Conservation (phyloP, 1,140 invertebrate species). For the Heliothis virescens region DNA sequence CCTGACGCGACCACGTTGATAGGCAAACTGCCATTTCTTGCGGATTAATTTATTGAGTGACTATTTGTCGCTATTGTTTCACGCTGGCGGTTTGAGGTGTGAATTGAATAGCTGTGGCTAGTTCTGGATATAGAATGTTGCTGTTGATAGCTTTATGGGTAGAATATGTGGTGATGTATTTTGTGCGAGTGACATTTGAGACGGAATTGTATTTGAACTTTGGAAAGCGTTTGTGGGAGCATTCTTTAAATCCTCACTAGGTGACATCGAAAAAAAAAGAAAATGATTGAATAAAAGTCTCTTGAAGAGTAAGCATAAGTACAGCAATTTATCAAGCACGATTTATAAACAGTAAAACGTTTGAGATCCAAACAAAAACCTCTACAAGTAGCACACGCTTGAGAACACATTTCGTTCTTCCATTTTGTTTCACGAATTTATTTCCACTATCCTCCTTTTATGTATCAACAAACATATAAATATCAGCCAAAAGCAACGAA, state of each 20-base stretch:
- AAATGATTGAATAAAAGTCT: too few relatives aligned
- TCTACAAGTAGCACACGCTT: background rate
- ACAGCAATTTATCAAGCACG: too few relatives aligned
- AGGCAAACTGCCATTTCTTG: constrained; percentile 24
- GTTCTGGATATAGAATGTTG: background rate
- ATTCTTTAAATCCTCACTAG: too few relatives aligned
- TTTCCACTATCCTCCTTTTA: constrained; percentile 3
- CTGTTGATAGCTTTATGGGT: background rate
- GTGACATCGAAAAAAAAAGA: too few relatives aligned
- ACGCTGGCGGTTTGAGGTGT: background rate
- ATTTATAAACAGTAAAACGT: too few relatives aligned
- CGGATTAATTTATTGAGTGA: constrained; percentile 30
- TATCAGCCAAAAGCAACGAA: constrained; percentile 29
- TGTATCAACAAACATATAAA: constrained; percentile 25
- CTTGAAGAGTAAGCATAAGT: too few relatives aligned
- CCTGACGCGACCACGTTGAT: constrained; percentile 39
- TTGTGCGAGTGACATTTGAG: too few relatives aligned
- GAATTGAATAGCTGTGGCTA: constrained; percentile 4
- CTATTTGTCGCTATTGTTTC: constrained; percentile 35
- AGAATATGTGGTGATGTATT: too few relatives aligned
- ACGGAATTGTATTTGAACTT: too few relatives aligned
- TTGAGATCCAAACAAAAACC: too few relatives aligned
- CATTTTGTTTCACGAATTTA: constrained; percentile 10
- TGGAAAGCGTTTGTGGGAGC: too few relatives aligned
- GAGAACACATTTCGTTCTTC: background rate